phyloP scores from a whole-genome alignment of 2,797 vertebrate species.

The Scomberomorus guttatus region DNA sequence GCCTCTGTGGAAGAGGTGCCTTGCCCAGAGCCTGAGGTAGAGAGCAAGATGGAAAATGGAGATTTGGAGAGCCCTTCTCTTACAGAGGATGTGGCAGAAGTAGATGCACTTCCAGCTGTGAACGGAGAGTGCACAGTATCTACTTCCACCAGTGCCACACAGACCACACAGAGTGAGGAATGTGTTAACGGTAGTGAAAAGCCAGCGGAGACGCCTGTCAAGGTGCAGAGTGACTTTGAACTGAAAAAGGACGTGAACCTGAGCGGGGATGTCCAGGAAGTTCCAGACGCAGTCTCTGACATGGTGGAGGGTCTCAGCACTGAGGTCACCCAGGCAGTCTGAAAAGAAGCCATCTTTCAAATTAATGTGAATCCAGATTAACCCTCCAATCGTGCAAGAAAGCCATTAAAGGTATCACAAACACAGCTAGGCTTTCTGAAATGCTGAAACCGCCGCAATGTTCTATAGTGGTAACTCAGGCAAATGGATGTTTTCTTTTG shows the following conservation, averaged over 20 bases:
- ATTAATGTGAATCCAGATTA: slow-evolving; percentile 67
- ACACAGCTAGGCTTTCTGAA: slow-evolving; percentile 74
- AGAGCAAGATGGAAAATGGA: slow-evolving; percentile 82
- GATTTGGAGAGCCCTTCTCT: slow-evolving; percentile 67
- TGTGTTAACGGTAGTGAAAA: slow-evolving; percentile 80
- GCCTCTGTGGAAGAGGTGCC: slow-evolving; percentile 49
- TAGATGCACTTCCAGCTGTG: slow-evolving; percentile 62
- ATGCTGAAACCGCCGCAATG: slow-evolving; percentile 72
- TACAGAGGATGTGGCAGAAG: slow-evolving; percentile 54
- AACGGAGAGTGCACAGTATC: slow-evolving; percentile 76
- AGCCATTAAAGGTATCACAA: slow-evolving; percentile 67
- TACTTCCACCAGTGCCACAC: slow-evolving; percentile 25
- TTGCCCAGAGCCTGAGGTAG: slow-evolving; percentile 49
- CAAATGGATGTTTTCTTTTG: slow-evolving; percentile 75
- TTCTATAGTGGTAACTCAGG: slow-evolving; percentile 78
- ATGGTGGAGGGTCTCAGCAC: slow-evolving; percentile 74
- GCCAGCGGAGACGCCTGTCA: slow-evolving; percentile 69
- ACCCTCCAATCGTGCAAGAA: slow-evolving; percentile 56
- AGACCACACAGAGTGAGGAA: slow-evolving; percentile 65
- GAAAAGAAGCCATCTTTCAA: slow-evolving; percentile 63
- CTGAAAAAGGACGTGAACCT: slow-evolving; percentile 85
- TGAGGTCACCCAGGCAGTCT: slow-evolving; percentile 80
- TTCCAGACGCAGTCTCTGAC: slow-evolving; percentile 67
- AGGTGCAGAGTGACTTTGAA: slow-evolving; percentile 81
- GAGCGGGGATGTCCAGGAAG: slow-evolving; percentile 70